Conservation (phyloP, 2,113 vertebrate species). For the Oncorhynchus clarkii region DNA sequence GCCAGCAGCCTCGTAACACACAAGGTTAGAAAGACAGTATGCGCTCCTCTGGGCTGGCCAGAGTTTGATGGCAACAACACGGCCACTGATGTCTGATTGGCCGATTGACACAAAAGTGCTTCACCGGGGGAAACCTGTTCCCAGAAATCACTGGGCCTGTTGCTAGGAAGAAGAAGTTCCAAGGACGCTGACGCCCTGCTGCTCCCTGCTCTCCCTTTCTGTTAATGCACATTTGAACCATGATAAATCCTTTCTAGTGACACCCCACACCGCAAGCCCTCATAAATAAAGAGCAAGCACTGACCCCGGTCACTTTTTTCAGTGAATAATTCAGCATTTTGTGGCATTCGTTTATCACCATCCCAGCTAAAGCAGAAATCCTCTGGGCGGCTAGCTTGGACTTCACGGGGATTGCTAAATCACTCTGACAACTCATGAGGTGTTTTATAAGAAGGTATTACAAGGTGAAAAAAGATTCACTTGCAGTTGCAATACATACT, state of each 20-base stretch:
- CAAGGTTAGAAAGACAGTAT: not conserved
- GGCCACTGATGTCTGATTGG: not conserved
- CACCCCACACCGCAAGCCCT: not conserved
- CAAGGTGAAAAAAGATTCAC: not conserved
- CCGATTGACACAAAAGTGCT: not conserved
- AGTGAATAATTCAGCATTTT: not conserved
- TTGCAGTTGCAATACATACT: not conserved
- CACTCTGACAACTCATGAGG: slow-evolving; percentile 1
- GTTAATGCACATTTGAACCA: not conserved
- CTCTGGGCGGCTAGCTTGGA: not conserved
- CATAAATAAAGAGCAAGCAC: not conserved
- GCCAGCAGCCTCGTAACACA: not conserved
- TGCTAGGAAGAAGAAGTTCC: not conserved
- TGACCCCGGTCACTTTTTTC: not conserved
- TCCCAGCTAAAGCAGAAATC: not conserved
- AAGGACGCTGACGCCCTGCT: not conserved
- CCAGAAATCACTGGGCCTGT: not conserved
- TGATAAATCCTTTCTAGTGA: not conserved
- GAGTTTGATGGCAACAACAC: not conserved
- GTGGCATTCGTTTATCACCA: not conserved
- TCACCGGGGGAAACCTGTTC: not conserved
- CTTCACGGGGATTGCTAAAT: not conserved
- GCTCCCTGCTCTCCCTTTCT: not conserved
- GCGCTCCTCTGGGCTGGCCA: not conserved
- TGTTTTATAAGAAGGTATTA: not conserved